Conservation (phyloP, 2,113 vertebrate species). For the Pitta sordida region DNA sequence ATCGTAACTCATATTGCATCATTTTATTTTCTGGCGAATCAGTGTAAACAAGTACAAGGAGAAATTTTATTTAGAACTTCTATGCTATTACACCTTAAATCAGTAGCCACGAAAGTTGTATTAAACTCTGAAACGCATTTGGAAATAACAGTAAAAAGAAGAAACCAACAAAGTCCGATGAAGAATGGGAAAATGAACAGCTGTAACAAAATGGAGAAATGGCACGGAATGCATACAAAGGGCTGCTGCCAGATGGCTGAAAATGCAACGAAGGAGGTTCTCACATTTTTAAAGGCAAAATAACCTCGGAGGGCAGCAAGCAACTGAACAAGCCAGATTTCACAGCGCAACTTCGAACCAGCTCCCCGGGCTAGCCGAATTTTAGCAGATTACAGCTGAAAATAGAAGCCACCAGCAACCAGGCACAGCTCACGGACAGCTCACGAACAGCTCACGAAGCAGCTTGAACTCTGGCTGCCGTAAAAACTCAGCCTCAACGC, state of each 20-base stretch:
- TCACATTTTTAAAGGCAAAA: neutral
- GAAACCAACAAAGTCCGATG: neutral
- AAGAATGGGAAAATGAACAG: neutral
- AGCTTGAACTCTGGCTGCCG: too few relatives aligned
- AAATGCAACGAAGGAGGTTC: neutral
- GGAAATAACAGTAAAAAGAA: neutral
- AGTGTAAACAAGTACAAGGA: neutral
- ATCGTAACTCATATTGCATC: neutral
- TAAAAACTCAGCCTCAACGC: neutral
- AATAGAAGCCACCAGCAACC: fast-evolving
- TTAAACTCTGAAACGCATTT: neutral
- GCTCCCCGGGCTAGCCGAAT: neutral
- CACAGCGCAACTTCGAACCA: neutral
- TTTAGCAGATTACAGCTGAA: neutral
- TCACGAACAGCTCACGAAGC: too few relatives aligned
- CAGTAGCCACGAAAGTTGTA: neutral
- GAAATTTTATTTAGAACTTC: neutral
- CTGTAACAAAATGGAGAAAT: neutral
- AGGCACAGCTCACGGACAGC: neutral
- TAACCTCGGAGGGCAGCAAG: neutral
- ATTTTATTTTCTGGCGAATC: neutral
- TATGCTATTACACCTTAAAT: neutral
- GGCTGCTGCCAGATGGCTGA: neutral
- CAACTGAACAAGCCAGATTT: neutral
- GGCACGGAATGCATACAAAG: fast-evolving